These are phyloP conservation scores for Rhea pennata DNA, from an alignment of 2,113 vertebrate species.

Conservation along the genomic window DNA sequence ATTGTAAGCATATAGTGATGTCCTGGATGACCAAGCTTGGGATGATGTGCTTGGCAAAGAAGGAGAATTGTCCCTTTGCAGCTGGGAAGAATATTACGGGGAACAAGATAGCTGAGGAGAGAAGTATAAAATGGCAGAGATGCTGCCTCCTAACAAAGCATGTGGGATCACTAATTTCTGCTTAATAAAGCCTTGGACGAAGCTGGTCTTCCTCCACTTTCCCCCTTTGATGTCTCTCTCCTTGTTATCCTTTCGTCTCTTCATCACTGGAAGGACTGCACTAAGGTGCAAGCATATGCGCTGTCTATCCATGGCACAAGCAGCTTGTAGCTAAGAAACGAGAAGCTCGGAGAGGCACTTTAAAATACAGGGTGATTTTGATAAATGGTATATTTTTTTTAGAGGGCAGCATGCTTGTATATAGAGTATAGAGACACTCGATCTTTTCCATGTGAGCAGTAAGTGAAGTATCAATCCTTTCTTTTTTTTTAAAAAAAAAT, in stretches of 20 bases:
- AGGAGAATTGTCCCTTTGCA: neutral
- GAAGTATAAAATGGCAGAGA: neutral
- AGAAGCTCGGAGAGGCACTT: neutral
- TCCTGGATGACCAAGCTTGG: neutral
- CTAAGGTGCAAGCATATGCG: neutral
- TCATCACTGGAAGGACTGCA: neutral
- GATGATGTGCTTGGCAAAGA: neutral
- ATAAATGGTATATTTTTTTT: neutral
- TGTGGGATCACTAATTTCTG: neutral
- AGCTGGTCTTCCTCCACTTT: neutral
- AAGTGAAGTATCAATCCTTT: neutral
- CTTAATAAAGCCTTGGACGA: neutral
- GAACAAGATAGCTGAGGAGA: neutral
- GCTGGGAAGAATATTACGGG: neutral
- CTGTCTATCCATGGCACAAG: neutral
- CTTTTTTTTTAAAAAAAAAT: neutral
- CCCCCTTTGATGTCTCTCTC: neutral
- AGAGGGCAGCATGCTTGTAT: neutral
- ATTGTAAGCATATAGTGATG: rapidly evolving
- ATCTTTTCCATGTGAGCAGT: neutral
- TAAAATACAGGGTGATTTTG: neutral
- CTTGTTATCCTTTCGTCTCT: neutral
- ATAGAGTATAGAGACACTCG: neutral
- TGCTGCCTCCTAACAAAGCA: neutral
- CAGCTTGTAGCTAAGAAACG: neutral